Percentiles rank a stretch among this genome's conserved stretches.
Conservation (phyloP, 2,888 invertebrate genomes). For the Smittia sp. region DNA sequence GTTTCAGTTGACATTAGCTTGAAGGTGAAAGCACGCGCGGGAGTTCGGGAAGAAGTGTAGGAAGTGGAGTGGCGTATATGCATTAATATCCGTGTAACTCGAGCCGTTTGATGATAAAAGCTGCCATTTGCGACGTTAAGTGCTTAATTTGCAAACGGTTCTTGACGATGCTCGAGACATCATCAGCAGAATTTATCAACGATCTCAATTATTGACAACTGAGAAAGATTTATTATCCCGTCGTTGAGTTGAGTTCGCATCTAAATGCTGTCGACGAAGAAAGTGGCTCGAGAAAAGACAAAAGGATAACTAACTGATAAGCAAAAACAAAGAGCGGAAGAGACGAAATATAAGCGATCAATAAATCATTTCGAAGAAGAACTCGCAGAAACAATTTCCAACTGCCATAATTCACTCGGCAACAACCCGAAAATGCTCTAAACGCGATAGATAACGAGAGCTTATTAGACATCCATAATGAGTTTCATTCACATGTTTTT, state of each 20-base stretch:
- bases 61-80: too few species aligned
- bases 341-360: conserved; percentile 27
- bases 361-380: conserved; percentile 33
- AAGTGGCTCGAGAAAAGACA: background rate
- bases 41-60: background rate
- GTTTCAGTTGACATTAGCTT: background rate
- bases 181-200: conserved; percentile 35
- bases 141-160: conserved; percentile 23
- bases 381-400: conserved; percentile 34
- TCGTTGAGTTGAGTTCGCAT: background rate
- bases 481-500: conserved; percentile 35
- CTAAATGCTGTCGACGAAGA: background rate
- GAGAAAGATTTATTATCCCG: conserved; percentile 39
- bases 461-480: conserved; percentile 38
- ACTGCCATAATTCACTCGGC: conserved; percentile 39
- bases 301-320: conserved; percentile 7
- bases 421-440: conserved; percentile 28
- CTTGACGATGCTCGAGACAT: conserved; percentile 20
- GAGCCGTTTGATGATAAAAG: background rate
- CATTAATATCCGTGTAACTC: too few species aligned
- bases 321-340: background rate
- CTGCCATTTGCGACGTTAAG: conserved; percentile 21
- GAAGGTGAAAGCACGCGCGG: background rate
- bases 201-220: conserved; percentile 40
- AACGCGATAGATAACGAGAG: conserved; percentile 30